Evolutionary conservation across 1,140 invertebrate genomes (phyloP).

Genomic region (Euura saliciscinereae): DNA sequence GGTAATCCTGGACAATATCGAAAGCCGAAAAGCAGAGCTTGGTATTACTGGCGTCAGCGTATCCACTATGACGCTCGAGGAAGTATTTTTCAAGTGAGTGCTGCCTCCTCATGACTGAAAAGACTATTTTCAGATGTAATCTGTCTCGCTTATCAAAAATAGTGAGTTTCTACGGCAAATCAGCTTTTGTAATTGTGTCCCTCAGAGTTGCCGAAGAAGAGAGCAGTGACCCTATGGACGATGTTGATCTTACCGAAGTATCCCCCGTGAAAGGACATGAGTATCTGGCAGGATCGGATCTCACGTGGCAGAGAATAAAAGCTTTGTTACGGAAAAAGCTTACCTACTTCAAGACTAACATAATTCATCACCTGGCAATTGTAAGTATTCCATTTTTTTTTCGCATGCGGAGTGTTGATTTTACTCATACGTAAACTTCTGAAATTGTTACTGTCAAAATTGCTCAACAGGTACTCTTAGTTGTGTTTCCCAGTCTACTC

Average conservation of each 20-base stretch:
- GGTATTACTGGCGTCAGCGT: conserved; percentile 79
- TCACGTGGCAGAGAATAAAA: neutral
- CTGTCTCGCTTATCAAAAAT: no score
- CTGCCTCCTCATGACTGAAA: no score
- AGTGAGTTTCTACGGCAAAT: no score
- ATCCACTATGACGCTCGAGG: conserved; percentile 82
- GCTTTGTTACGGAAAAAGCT: neutral
- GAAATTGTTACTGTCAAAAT: no score
- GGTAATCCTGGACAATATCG: conserved; percentile 69
- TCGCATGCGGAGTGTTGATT: no score
- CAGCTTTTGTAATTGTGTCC: no score
- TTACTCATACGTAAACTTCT: no score
- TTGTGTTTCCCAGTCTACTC: no score
- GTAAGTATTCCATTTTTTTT: neutral
- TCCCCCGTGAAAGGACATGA: neutral
- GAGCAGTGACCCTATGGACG: neutral
- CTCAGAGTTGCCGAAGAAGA: neutral
- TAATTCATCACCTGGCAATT: neutral
- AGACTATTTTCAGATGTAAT: no score
- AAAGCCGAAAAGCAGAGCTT: conserved; percentile 63
- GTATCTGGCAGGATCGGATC: neutral
- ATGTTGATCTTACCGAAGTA: neutral
- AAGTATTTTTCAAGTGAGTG: conserved; percentile 82
- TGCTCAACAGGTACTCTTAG: no score
- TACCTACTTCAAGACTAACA: conserved; percentile 1